phyloP scores from a whole-genome alignment of 2,888 invertebrate species.

The Chrysolina haemoptera region DNA sequence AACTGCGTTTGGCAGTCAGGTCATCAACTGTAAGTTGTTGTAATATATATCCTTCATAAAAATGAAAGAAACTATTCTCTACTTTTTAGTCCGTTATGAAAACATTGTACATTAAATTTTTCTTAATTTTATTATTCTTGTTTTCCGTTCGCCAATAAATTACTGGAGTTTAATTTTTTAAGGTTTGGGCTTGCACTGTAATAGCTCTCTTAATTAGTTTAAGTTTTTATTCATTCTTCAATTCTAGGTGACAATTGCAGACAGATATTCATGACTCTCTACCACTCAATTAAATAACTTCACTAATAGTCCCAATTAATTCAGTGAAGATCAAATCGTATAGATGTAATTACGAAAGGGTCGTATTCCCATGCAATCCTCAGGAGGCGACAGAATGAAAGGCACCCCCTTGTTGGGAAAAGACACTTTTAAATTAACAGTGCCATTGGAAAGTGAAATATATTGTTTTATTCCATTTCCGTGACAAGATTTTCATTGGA shows the following conservation, averaged over 20 bases:
- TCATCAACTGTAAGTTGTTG: no score
- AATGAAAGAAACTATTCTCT: no score
- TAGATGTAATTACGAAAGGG: conserved; percentile 56
- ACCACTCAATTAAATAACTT: conserved; percentile 57
- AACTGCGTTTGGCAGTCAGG: no score
- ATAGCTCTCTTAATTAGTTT: background rate
- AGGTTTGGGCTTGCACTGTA: background rate
- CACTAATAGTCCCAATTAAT: conserved; percentile 55
- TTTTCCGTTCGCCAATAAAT: no score
- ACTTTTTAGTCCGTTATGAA: no score
- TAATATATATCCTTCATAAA: no score
- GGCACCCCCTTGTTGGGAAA: conserved; percentile 56
- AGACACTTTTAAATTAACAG: conserved; percentile 62
- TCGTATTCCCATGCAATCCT: conserved; percentile 60
- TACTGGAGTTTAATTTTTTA: no score
- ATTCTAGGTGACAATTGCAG: background rate
- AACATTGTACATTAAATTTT: no score
- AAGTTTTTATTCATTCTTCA: background rate
- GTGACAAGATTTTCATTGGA: conserved; percentile 23
- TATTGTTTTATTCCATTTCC: conserved; percentile 24
- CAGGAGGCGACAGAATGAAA: conserved; percentile 57
- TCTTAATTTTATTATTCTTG: no score
- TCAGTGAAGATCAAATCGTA: conserved; percentile 61
- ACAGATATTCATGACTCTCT: conserved; percentile 29
- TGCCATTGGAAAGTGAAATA: conserved; percentile 49